Conservation (phyloP, 1,140 invertebrate genomes). For the Cydia fagiglandana region DNA sequence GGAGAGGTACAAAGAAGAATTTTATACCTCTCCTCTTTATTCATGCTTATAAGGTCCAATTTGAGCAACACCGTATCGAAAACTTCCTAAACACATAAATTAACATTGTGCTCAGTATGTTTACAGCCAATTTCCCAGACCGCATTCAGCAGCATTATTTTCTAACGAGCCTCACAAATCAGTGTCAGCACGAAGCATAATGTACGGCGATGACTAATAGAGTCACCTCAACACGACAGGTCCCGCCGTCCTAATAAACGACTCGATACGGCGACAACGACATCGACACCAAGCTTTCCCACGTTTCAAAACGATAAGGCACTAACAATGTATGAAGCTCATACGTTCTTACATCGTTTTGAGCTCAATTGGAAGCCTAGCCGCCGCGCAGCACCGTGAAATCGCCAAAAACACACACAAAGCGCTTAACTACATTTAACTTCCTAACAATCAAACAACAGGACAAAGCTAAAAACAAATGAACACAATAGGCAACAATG, state of each 20-base stretch:
- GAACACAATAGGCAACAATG: constrained; percentile 61
- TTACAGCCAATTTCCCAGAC: constrained; percentile 25
- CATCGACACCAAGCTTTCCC: constrained; percentile 39
- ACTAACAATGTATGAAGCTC: neutral
- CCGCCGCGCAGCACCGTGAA: constrained; percentile 56
- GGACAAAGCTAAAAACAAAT: constrained; percentile 66
- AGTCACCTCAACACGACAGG: constrained; percentile 54
- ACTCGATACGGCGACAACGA: constrained; percentile 65
- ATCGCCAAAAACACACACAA: constrained; percentile 66
- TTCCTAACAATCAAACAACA: constrained; percentile 74
- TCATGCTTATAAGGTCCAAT: constrained; percentile 31
- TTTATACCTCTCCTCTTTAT: neutral
- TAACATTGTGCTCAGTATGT: constrained; percentile 32
- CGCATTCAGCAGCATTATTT: constrained; percentile 29
- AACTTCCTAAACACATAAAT: constrained; percentile 6
- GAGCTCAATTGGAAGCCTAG: constrained; percentile 33
- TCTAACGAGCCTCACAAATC: constrained; percentile 29
- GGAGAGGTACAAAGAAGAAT: too few species aligned
- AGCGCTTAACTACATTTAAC: constrained; percentile 74
- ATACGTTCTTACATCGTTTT: neutral
- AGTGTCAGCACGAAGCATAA: constrained; percentile 9
- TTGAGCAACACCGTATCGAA: neutral
- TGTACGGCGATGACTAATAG: constrained; percentile 43
- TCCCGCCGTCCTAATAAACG: constrained; percentile 73
- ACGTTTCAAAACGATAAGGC: neutral